phyloP scores from a whole-genome alignment of 2,797 vertebrate genomes.

The Fistularia tabacaria region DNA sequence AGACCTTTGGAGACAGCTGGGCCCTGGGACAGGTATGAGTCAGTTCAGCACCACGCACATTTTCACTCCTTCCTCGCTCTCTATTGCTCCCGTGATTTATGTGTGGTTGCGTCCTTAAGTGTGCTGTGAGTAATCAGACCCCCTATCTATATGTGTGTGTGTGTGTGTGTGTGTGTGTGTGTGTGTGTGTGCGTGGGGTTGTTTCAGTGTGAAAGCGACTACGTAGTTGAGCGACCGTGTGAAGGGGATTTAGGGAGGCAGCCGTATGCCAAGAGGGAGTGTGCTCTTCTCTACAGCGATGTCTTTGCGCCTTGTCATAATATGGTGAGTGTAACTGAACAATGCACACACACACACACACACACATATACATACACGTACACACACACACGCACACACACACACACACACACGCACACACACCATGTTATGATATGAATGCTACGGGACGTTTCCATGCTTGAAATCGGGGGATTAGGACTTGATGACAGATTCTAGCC shows the following conservation, averaged over 20 bases:
- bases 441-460: no score
- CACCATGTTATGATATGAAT: background rate
- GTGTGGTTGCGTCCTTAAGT: slow-evolving; percentile 47
- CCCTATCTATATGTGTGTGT: slow-evolving; percentile 73
- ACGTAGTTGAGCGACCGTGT: slow-evolving; percentile 86
- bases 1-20: slow-evolving; percentile 97
- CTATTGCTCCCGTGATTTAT: slow-evolving; percentile 43
- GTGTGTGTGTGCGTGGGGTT: slow-evolving; percentile 41
- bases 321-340: slow-evolving; percentile 81
- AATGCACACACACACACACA: slow-evolving; percentile 6
- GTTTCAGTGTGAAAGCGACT: slow-evolving; percentile 87
- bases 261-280: slow-evolving; percentile 97
- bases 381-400: background rate
- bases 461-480: background rate
- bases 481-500: background rate
- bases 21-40: slow-evolving; percentile 87
- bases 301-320: slow-evolving; percentile 95
- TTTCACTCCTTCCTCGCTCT: slow-evolving; percentile 7
- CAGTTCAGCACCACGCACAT: slow-evolving; percentile 15
- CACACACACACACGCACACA: background rate
- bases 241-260: slow-evolving; percentile 94
- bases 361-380: background rate
- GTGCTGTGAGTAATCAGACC: slow-evolving; percentile 66
- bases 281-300: slow-evolving; percentile 94
- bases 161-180: slow-evolving; percentile 69